Evolutionary conservation across 2,888 invertebrate genomes (phyloP).

Genomic region (Lepidonotus clava): DNA sequence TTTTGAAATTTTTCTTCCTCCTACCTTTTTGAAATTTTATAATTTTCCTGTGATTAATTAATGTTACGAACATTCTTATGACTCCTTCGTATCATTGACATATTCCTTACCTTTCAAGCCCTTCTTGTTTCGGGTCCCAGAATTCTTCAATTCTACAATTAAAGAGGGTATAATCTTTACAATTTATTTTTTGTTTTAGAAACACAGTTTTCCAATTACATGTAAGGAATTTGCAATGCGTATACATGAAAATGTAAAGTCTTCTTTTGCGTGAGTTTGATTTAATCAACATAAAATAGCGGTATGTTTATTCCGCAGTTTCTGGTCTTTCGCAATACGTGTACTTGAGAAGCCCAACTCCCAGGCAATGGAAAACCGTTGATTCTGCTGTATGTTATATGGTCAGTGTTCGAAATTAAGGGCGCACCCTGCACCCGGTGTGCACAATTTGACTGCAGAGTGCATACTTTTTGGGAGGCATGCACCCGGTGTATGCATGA

Average conservation of each 20-base stretch:
- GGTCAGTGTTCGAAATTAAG: too few species aligned
- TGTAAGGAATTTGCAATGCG: too few species aligned
- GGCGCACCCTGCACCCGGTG: too few species aligned
- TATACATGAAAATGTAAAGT: neutral
- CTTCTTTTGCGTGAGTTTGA: neutral
- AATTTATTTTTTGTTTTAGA: neutral
- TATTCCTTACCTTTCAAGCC: constrained; percentile 83
- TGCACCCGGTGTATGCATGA: too few species aligned
- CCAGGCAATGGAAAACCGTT: too few species aligned
- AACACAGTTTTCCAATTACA: too few species aligned
- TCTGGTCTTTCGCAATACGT: too few species aligned
- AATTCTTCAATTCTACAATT: constrained; percentile 85
- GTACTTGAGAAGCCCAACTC: too few species aligned
- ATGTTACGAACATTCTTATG: neutral
- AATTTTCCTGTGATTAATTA: neutral
- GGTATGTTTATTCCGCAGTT: too few species aligned
- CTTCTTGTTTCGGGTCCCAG: constrained; percentile 90
- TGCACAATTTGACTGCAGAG: too few species aligned
- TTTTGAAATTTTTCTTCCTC: neutral
- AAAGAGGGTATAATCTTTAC: neutral
- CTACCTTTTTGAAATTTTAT: neutral
- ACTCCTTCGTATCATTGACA: neutral
- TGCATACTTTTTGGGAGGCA: too few species aligned
- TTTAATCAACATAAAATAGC: neutral
- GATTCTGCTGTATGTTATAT: too few species aligned